Evolutionary conservation across 2,797 vertebrate genomes (phyloP).

Genomic region (Dermochelys coriacea): DNA sequence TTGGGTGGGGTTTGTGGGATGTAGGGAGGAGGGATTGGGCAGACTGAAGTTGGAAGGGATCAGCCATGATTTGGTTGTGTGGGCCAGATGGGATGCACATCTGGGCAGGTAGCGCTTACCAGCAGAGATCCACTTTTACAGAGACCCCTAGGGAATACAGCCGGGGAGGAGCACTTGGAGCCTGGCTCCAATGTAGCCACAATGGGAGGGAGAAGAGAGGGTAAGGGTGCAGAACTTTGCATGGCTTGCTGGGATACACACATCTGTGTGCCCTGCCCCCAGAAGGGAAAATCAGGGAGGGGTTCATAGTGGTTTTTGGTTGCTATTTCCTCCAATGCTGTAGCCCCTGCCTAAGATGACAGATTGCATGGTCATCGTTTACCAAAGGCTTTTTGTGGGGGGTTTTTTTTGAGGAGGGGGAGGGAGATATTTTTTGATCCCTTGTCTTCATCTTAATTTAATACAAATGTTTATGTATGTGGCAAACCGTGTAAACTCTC

Average conservation of each 20-base stretch:
- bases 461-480: not conserved
- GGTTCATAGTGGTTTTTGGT: not conserved
- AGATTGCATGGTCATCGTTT: not conserved
- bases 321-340: not conserved
- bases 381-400: not conserved
- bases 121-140: not conserved
- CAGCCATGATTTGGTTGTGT: not conserved
- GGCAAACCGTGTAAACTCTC: not conserved
- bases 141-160: not conserved
- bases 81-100: not conserved
- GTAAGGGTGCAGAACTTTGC: not conserved
- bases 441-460: not conserved
- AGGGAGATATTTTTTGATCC: not conserved
- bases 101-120: not conserved
- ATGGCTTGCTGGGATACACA: not conserved
- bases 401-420: not conserved
- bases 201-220: not conserved
- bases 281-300: not conserved
- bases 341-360: not conserved
- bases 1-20: fast-evolving
- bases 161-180: not conserved
- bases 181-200: not conserved
- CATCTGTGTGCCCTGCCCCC: not conserved
- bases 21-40: not conserved
- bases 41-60: not conserved